These are phyloP conservation scores for Ecliptopera silaceata DNA, from an alignment of 2,888 invertebrate species.

Conservation along the genomic window DNA sequence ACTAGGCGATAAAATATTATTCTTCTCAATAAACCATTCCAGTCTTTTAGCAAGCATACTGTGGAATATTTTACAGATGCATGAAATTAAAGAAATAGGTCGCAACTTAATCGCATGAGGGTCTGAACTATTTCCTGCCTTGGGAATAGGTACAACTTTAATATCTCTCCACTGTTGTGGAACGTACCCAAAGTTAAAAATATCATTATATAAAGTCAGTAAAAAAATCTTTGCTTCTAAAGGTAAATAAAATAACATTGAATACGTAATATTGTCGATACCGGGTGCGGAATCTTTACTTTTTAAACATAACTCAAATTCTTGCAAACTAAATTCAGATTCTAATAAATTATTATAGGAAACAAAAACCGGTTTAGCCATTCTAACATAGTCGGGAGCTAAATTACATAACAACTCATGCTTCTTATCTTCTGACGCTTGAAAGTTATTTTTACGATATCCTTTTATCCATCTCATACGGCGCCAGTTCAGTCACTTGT, in stretches of 20 bases:
- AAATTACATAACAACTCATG: background rate
- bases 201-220: background rate
- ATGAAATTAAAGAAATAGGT: background rate
- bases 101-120: background rate
- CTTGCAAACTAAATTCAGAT: background rate
- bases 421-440: background rate
- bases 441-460: background rate
- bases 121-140: background rate
- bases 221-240: background rate
- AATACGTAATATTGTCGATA: background rate
- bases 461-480: background rate
- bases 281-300: background rate
- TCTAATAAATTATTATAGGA: background rate
- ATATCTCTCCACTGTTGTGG: background rate
- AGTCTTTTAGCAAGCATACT: background rate
- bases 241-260: constrained; percentile 1
- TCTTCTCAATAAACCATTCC: background rate
- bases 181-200: background rate
- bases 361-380: background rate
- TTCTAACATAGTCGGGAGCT: background rate
- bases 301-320: background rate
- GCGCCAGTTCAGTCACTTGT: too few species aligned
- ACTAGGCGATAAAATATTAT: background rate
- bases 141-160: background rate
- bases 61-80: background rate